Conservation (phyloP, 2,113 vertebrate species). For the Climacteris rufus region DNA sequence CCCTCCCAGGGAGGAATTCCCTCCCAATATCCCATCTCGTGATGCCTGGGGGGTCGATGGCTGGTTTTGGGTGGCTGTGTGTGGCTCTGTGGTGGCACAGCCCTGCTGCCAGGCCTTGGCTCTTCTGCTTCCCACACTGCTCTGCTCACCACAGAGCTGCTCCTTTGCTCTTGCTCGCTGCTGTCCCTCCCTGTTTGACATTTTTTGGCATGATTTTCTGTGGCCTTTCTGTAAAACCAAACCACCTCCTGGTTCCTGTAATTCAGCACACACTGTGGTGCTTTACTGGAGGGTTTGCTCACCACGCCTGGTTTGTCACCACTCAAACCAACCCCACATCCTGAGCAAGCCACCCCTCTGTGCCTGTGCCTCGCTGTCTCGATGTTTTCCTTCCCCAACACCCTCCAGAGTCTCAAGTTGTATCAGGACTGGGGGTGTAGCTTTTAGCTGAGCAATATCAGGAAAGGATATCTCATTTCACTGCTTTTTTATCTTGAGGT, state of each 20-base stretch:
- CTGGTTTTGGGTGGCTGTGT: too few relatives aligned
- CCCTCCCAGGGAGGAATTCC: rapidly evolving
- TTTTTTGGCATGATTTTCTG: neutral
- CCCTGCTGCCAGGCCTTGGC: too few relatives aligned
- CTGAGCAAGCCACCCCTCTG: neutral
- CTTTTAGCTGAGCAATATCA: neutral
- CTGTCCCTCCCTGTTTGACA: rapidly evolving
- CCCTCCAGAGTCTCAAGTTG: neutral
- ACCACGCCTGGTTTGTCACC: neutral
- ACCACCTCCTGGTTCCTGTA: neutral
- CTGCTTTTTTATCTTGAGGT: neutral
- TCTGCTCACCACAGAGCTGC: neutral
- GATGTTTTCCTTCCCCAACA: neutral
- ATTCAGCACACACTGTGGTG: neutral
- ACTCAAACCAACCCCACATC: neutral
- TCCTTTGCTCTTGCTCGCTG: neutral
- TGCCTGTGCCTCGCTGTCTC: neutral
- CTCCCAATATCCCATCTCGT: neutral
- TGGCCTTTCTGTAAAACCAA: neutral
- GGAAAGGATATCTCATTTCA: neutral
- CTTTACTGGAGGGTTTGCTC: neutral
- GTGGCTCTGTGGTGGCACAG: too few relatives aligned
- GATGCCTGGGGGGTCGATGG: neutral
- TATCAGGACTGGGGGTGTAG: neutral
- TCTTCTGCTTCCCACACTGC: too few relatives aligned